These are phyloP conservation scores for Orchesella flavescens DNA, from an alignment of 2,888 invertebrate species.

Conservation along the genomic window DNA sequence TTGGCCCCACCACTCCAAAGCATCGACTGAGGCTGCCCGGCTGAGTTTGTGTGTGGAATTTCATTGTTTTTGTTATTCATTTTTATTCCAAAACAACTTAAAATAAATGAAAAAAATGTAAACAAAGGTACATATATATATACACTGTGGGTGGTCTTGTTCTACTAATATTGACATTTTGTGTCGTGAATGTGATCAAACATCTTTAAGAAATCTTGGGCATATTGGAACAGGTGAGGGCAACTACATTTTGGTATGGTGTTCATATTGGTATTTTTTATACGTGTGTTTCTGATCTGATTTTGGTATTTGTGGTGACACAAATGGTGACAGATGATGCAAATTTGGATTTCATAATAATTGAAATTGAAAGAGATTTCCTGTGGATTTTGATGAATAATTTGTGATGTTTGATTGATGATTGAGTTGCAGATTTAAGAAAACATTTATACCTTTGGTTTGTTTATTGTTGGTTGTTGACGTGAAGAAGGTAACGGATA, in stretches of 20 bases:
- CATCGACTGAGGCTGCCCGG: conserved; percentile 32
- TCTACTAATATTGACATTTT: neutral
- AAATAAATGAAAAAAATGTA: conserved; percentile 52
- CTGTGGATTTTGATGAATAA: too few relatives aligned
- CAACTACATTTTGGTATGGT: neutral
- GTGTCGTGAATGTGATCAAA: neutral
- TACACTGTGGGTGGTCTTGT: neutral
- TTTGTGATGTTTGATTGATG: neutral
- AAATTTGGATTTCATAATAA: too few relatives aligned
- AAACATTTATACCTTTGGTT: neutral
- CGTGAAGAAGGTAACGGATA: too few relatives aligned
- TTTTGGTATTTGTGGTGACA: too few relatives aligned
- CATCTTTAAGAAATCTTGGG: neutral
- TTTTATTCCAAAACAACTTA: conserved; percentile 49
- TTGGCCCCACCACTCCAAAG: neutral
- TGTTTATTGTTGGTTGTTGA: neutral
- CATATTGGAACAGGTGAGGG: conserved; percentile 9
- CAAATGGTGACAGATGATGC: too few relatives aligned
- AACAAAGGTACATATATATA: conserved; percentile 26
- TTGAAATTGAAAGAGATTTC: too few relatives aligned
- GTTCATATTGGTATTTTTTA: neutral
- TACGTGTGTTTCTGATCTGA: too few relatives aligned
- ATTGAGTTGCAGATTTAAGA: too few relatives aligned
- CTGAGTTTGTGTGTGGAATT: conserved; percentile 47
- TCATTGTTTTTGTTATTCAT: conserved; percentile 58